phyloP scores from a whole-genome alignment of 2,888 invertebrate genomes.

The Stegana nigrithorax region DNA sequence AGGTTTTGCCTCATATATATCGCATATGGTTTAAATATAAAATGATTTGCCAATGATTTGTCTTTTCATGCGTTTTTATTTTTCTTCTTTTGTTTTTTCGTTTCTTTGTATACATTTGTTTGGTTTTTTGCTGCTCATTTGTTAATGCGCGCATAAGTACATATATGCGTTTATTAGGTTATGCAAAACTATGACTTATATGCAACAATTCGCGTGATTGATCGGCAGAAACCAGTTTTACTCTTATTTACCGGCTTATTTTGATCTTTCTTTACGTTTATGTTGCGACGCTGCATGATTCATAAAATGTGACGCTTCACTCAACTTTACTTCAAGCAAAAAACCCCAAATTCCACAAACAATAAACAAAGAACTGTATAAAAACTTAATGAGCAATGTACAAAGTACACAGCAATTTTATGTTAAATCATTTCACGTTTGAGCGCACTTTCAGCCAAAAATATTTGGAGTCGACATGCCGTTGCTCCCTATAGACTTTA shows the following conservation, averaged over 20 bases:
- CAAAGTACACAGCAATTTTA: conserved; percentile 5
- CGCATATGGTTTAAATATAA: background rate
- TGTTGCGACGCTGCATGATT: background rate
- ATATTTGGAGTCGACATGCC: too few relatives aligned
- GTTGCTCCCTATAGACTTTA: too few relatives aligned
- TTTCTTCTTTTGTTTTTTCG: background rate
- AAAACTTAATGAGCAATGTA: conserved; percentile 1
- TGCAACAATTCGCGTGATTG: background rate
- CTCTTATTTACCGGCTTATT: too few relatives aligned
- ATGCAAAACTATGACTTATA: too few relatives aligned
- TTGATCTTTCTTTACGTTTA: background rate
- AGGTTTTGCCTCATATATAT: too few relatives aligned
- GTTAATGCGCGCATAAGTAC: too few relatives aligned
- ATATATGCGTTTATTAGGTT: too few relatives aligned
- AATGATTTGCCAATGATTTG: background rate
- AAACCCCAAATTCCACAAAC: too few relatives aligned
- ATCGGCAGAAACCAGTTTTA: too few relatives aligned
- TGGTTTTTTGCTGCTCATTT: too few relatives aligned
- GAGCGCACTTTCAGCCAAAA: conserved; percentile 3
- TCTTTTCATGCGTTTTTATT: background rate
- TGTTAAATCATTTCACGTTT: conserved; percentile 5
- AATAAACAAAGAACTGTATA: too few relatives aligned
- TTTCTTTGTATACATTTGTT: too few relatives aligned
- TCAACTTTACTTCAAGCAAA: background rate
- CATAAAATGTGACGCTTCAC: background rate